Conservation (phyloP, 2,113 vertebrate genomes). For the Clarias magur region DNA sequence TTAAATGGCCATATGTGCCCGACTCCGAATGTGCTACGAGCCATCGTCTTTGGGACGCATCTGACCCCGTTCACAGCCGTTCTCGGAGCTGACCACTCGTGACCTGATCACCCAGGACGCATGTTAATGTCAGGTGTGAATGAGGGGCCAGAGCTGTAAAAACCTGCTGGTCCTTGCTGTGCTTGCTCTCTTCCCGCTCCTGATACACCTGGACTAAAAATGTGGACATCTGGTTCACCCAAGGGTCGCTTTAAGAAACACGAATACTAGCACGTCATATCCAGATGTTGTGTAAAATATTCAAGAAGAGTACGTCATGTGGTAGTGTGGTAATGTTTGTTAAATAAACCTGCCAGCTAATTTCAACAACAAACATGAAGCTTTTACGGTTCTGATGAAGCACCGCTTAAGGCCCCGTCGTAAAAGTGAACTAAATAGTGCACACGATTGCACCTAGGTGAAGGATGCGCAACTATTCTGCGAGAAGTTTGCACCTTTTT, state of each 20-base stretch:
- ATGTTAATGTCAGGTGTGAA: neutral
- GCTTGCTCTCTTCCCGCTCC: too few relatives aligned
- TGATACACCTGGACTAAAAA: neutral
- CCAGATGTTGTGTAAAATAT: neutral
- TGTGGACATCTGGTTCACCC: neutral
- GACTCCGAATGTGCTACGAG: neutral
- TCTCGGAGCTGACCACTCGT: neutral
- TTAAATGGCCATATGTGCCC: neutral
- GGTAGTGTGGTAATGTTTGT: neutral
- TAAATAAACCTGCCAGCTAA: too few relatives aligned
- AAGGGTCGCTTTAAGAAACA: neutral
- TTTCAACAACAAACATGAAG: neutral
- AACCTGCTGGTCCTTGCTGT: neutral
- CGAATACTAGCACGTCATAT: neutral
- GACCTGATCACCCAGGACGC: neutral
- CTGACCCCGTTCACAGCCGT: neutral
- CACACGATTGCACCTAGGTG: neutral
- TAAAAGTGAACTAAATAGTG: neutral
- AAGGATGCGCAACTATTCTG: neutral
- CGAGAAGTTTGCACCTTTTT: neutral
- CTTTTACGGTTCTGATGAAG: neutral
- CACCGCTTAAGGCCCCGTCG: neutral
- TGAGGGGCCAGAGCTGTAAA: neutral
- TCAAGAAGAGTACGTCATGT: neutral
- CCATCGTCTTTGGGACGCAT: neutral